These are phyloP conservation scores for Sarcophaga carnaria DNA, from an alignment of 2,888 invertebrate genomes.

Conservation along the genomic window DNA sequence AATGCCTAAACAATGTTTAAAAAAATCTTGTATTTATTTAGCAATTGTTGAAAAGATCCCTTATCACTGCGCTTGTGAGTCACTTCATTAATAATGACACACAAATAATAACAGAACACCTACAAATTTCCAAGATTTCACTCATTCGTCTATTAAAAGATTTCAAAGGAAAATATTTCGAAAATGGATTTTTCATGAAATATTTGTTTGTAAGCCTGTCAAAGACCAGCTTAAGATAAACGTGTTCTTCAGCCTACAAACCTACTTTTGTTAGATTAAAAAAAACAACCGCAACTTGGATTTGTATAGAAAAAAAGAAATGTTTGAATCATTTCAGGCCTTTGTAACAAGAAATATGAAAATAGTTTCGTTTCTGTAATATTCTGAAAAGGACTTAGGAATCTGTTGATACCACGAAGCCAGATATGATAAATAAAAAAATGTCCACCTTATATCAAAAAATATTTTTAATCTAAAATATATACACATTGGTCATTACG, in stretches of 20 bases:
- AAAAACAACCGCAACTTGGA: slow-evolving; percentile 23
- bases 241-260: slow-evolving; percentile 14
- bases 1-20: slow-evolving; percentile 65
- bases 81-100: slow-evolving; percentile 47
- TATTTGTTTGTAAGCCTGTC: slow-evolving; percentile 3
- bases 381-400: too few relatives aligned
- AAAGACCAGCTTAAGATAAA: background rate
- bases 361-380: too few relatives aligned
- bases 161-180: slow-evolving; percentile 37
- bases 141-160: slow-evolving; percentile 41
- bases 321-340: slow-evolving; percentile 33
- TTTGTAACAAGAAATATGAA: too few relatives aligned
- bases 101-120: slow-evolving; percentile 59
- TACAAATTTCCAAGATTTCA: slow-evolving; percentile 59
- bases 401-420: too few relatives aligned
- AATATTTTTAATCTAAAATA: too few relatives aligned
- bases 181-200: slow-evolving; percentile 8
- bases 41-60: slow-evolving; percentile 44
- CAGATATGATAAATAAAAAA: too few relatives aligned
- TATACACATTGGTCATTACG: too few relatives aligned
- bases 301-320: background rate
- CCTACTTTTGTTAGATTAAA: slow-evolving; percentile 35
- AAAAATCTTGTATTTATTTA: slow-evolving; percentile 48
- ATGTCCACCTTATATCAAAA: too few relatives aligned
- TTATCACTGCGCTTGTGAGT: background rate